Conservation (phyloP, 1,140 invertebrate genomes). For the Tenebrio molitor region DNA sequence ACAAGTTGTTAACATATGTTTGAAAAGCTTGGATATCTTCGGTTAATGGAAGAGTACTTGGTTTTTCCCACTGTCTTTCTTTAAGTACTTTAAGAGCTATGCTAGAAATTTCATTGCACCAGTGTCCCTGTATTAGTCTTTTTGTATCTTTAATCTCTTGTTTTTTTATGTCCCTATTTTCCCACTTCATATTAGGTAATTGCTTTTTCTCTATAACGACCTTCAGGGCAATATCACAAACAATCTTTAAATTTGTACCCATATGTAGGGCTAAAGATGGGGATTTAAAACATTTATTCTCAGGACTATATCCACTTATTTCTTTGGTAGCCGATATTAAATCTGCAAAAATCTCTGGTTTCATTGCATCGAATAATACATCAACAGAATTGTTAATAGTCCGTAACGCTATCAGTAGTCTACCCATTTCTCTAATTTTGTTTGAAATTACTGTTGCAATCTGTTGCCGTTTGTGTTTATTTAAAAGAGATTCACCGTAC, state of each 20-base stretch:
- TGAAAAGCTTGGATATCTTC: conserved; percentile 2
- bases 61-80: conserved; percentile 46
- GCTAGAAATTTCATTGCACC: conserved; percentile 49
- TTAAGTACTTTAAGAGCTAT: conserved; percentile 47
- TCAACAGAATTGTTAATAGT: conserved; percentile 13
- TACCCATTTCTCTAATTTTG: conserved; percentile 54
- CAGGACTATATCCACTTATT: conserved; percentile 50
- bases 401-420: conserved; percentile 45
- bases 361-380: conserved; percentile 47
- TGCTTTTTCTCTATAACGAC: conserved; percentile 43
- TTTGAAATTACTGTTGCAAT: conserved; percentile 47
- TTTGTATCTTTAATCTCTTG: conserved; percentile 47
- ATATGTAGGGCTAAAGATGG: conserved; percentile 52
- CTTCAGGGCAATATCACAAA: conserved; percentile 51
- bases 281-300: conserved; percentile 45
- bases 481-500: conserved; percentile 48
- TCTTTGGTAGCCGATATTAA: conserved; percentile 48
- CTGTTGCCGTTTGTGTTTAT: conserved; percentile 54
- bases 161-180: conserved; percentile 20
- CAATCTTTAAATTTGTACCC: conserved; percentile 50
- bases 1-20: neutral
- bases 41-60: conserved; percentile 20
- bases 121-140: conserved; percentile 43
- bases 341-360: conserved; percentile 44
- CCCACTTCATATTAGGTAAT: conserved; percentile 36